Base-by-base conservation (phyloP, 2,797 vertebrate species). In the Gobio occitaniae region DNA sequence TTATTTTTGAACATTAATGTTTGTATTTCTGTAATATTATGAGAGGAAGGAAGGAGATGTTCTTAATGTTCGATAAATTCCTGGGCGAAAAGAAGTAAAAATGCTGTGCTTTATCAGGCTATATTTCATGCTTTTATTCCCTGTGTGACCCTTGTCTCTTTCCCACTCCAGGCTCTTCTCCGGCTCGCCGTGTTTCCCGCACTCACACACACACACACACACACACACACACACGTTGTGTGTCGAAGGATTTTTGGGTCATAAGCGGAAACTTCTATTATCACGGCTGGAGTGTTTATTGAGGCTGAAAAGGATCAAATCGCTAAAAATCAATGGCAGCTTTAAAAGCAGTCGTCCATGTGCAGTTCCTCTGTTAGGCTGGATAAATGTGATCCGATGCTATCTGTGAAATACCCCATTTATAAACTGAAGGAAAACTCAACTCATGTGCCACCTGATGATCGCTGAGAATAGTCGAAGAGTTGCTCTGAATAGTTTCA, bases 401-500 rank as follows among this genome's bases (percentile, higher is more conserved):
- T 21, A 59, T 81, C 52, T 48, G 80, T 72, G 38, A 48, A 63
- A 82, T 25, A 7, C 38, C n/a, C 25, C n/a, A n/a, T n/a, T 9
- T 2, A 71, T 13, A 25, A n/a, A 47, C 41, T 0, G 16, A 8
- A 54, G 52, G 54, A 9, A 21, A 21, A 56, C 19, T 38, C 41
- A n/a, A n/a, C n/a, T n/a, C n/a, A n/a, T n/a, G n/a, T n/a, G n/a
- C n/a, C 41, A 41, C 41, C 41, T 41, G 41, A 41, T 41, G 41
- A 41, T 38, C 0, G 38, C 8, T 41, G 41, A 41, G 41, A 41
- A 41, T 41, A 41, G 1, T 32, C 29, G 0, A 36, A 36, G 36
- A 36, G 88, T 80, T 94, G 94, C 95, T 97, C 96, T 96, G 95
- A 96, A 96, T 96, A 95, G 94, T 94, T 96, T 94, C 96, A 95